phyloP scores from a whole-genome alignment of 2,797 vertebrate species.

The Urophycis tenuis region DNA sequence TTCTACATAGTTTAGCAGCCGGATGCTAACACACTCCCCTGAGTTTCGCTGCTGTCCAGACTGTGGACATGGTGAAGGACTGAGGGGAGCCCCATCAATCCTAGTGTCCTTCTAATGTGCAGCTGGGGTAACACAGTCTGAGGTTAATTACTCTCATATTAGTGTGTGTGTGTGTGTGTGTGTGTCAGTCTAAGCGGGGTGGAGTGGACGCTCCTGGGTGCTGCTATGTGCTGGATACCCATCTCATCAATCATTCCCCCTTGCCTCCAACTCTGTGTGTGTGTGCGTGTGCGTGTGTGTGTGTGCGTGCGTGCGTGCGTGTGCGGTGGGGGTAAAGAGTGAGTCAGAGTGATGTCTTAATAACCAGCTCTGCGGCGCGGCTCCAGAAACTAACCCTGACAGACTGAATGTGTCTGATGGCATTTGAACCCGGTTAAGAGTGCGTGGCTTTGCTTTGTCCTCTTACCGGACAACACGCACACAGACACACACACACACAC shows the following conservation, averaged over 20 bases:
- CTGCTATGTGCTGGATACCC: constrained; percentile 55
- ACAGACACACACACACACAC: not conserved
- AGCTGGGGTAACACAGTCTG: constrained; percentile 71
- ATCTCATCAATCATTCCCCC: constrained; percentile 72
- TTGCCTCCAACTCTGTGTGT: constrained; percentile 34
- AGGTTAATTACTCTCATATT: constrained; percentile 81
- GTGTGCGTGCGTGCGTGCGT: not conserved
- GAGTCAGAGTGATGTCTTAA: constrained; percentile 55
- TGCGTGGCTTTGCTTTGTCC: constrained; percentile 23
- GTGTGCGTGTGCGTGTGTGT: not conserved
- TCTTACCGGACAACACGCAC: constrained; percentile 15
- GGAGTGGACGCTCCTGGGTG: constrained; percentile 65
- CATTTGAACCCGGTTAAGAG: constrained; percentile 47
- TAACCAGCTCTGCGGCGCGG: constrained; percentile 48
- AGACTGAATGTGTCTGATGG: constrained; percentile 40
- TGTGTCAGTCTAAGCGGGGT: constrained; percentile 46
- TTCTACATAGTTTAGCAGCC: not conserved
- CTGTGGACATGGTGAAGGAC: constrained; percentile 57
- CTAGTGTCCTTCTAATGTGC: constrained; percentile 75
- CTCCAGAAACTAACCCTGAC: constrained; percentile 55
- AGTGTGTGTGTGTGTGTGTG: constrained; percentile 31
- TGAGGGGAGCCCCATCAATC: constrained; percentile 71
- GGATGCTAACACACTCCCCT: constrained; percentile 24
- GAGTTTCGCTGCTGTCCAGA: constrained; percentile 40
- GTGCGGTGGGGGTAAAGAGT: constrained; percentile 35